Base-by-base conservation (phyloP, 2,113 vertebrate species). In the Tupaia tana region DNA sequence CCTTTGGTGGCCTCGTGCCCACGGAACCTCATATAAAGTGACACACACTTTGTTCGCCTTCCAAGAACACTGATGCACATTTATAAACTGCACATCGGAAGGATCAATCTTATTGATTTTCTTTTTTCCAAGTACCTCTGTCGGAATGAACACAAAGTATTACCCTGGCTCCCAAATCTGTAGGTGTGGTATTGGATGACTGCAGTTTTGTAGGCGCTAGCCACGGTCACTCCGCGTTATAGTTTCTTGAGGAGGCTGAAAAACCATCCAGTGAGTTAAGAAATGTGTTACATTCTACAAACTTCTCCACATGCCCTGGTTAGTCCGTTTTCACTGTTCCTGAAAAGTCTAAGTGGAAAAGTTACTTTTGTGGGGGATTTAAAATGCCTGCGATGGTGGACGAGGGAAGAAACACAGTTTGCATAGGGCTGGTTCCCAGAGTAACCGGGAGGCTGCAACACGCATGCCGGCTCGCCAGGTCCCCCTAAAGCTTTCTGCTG, bases 91-190 rank as follows among this genome's bases (percentile, higher is more conserved):
- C 73, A 74, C 89, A 87, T 92, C 59, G 8, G 10, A 94, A 84
- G 52, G 94, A 97, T 98, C 97, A 89, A 95, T 98, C 73, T 77
- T 97, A 98, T 97, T 97, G 98, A 98, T 98, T 98, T 97, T 95
- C 75, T 87, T 96, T 96, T 95, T 86, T 64, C 97, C 97, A 96
- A 84, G 92, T 92, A 88, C 92, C 95, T 98, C 97, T 98, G 98
- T 98, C 95, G 96, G 96, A 98, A 97, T n/a, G 95, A 97, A 97
- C 98, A 97, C 96, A 90, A 71, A 90, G 86, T 89, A 63, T 94
- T 94, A 64, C 88, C 67, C 90, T 66, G 20, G 77, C 93, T 97
- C 95, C 94, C 88, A 95, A 90, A 93, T 22, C 91, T 97, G 85
- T 54, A 80, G 95, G 86, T 95, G 9, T 31, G 3, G 91, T 94